Percentiles rank a stretch among this genome's conserved stretches.
Conservation (phyloP, 1,140 invertebrate species). For the Lineus longissimus region DNA sequence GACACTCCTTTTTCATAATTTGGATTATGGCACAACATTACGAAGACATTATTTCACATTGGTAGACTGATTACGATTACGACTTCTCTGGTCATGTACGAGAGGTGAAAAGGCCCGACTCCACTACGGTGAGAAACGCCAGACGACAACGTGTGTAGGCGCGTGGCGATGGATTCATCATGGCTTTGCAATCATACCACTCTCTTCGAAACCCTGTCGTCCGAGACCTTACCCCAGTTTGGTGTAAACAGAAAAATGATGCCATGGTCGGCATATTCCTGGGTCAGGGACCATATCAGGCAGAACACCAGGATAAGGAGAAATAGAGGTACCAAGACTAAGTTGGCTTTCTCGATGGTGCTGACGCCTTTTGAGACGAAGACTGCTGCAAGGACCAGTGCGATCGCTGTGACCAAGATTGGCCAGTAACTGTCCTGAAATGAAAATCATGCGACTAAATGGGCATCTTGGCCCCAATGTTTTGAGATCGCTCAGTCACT, state of each 20-base stretch:
- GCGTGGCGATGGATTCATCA: too few species aligned
- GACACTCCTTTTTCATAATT: too few species aligned
- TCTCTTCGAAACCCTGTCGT: too few species aligned
- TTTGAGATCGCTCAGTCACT: not conserved
- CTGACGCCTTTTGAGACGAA: conserved; percentile 40
- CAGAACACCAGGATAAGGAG: conserved; percentile 42
- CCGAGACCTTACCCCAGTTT: conserved; percentile 42
- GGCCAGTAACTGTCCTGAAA: conserved; percentile 42
- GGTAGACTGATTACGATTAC: too few species aligned
- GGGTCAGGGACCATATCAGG: conserved; percentile 40
- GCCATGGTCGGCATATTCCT: conserved; percentile 32
- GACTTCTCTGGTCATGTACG: too few species aligned
- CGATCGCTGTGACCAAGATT: conserved; percentile 32
- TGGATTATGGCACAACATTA: too few species aligned
- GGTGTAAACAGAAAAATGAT: conserved; percentile 42
- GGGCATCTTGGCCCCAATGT: not conserved
- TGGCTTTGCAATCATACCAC: too few species aligned
- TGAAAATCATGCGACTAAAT: not conserved
- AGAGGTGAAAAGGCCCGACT: too few species aligned
- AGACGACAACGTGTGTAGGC: too few species aligned
- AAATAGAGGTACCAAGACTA: conserved; percentile 39
- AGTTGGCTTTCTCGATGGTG: conserved; percentile 46
- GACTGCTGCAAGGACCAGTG: conserved; percentile 31
- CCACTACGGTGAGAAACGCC: too few species aligned
- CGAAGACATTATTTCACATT: too few species aligned